Evolutionary conservation across 2,888 invertebrate genomes (phyloP).

Genomic region (Cheilosia vulpina): DNA sequence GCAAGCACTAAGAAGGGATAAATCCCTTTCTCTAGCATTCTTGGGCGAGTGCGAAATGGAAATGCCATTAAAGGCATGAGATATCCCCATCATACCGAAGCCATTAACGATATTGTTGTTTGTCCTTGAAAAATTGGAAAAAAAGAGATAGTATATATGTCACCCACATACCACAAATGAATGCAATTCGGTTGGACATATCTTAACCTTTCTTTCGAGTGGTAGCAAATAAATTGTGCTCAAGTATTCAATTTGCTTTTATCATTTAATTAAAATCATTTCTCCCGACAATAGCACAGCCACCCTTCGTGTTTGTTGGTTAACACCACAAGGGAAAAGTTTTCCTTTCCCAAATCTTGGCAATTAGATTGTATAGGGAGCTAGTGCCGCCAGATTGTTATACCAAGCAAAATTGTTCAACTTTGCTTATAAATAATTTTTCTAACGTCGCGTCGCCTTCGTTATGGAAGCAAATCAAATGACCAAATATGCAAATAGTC

Average conservation of each 20-base stretch:
- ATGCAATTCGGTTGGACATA: background rate
- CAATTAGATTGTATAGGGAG: constrained; percentile 9
- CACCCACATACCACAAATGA: background rate
- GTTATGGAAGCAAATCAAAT: constrained; percentile 14
- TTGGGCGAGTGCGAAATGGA: background rate
- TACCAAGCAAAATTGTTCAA: constrained; percentile 28
- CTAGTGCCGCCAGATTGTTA: constrained; percentile 15
- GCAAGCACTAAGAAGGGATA: background rate
- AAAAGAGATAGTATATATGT: background rate
- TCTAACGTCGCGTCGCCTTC: background rate
- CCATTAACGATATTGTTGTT: background rate
- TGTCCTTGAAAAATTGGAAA: background rate
- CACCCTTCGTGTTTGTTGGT: background rate
- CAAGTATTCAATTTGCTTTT: constrained; percentile 2
- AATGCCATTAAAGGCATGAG: background rate
- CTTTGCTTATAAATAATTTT: background rate
- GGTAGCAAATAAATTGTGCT: background rate
- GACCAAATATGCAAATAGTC: constrained; percentile 55
- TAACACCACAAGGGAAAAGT: background rate
- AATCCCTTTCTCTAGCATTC: background rate
- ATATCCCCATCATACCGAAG: background rate
- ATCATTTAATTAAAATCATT: constrained; percentile 12
- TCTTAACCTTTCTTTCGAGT: background rate
- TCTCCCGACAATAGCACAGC: background rate
- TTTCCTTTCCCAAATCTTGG: background rate